These are phyloP conservation scores for Pterophyllum scalare DNA, from an alignment of 2,113 vertebrate species.

Conservation along the genomic window DNA sequence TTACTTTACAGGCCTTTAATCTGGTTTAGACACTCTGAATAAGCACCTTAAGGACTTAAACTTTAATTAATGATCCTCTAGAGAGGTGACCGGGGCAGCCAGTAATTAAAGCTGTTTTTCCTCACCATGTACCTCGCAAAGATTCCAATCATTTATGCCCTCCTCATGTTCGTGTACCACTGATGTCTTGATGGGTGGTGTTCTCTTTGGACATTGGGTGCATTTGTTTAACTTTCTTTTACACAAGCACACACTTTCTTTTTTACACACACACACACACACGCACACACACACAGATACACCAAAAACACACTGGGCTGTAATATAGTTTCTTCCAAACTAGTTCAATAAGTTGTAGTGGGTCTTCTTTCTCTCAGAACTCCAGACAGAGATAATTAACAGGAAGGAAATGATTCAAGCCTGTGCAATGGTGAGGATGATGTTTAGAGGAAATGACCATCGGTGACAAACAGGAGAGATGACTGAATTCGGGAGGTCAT, in stretches of 20 bases:
- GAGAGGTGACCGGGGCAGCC: constrained; percentile 28
- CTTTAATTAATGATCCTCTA: constrained; percentile 42
- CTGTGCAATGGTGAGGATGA: constrained; percentile 47
- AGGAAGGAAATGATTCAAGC: constrained; percentile 71
- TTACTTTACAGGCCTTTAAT: constrained; percentile 26
- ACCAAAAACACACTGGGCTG: neutral
- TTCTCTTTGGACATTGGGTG: neutral
- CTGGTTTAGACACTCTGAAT: constrained; percentile 34
- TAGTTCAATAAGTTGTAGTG: neutral
- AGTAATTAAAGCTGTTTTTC: constrained; percentile 41
- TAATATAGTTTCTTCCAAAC: neutral
- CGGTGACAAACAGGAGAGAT: constrained; percentile 51
- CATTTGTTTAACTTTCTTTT: neutral
- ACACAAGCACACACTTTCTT: too few relatives aligned
- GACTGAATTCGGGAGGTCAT: constrained; percentile 26
- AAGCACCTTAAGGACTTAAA: constrained; percentile 31
- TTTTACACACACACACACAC: too few relatives aligned
- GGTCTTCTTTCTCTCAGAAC: constrained; percentile 25
- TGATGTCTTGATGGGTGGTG: neutral
- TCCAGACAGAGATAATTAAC: constrained; percentile 62
- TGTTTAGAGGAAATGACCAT: constrained; percentile 68
- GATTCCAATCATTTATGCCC: constrained; percentile 39
- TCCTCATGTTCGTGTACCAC: neutral
- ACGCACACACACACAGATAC: too few relatives aligned
- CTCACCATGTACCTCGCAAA: constrained; percentile 23